A percentile compares a stretch with the other conserved stretches of the same genome.
phyloP scores from a whole-genome alignment of 2,113 vertebrate genomes.

The Antidorcas marsupialis region DNA sequence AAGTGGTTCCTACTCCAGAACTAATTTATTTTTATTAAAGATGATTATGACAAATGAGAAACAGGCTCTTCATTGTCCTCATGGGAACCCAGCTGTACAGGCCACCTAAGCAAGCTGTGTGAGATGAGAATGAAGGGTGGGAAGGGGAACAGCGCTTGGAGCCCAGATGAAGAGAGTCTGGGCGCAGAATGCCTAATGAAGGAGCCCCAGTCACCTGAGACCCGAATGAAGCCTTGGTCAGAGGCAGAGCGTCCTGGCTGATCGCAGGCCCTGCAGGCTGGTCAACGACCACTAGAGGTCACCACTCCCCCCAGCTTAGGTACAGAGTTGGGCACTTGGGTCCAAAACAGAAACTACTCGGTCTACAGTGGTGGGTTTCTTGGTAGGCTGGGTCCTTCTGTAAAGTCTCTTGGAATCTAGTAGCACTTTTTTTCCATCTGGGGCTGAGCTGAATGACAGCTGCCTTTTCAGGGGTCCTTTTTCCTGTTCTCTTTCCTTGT shows the following conservation, averaged over 20 bases:
- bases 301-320: background rate
- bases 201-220: background rate
- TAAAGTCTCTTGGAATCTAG: background rate
- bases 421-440: background rate
- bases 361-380: background rate
- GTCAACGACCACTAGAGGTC: constrained; percentile 51
- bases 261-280: background rate
- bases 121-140: background rate
- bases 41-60: constrained; percentile 54
- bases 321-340: background rate
- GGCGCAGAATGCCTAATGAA: background rate
- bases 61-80: background rate
- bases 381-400: background rate
- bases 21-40: constrained; percentile 77
- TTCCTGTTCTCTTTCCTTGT: background rate
- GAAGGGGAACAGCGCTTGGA: background rate
- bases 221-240: background rate
- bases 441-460: background rate
- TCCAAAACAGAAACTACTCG: background rate
- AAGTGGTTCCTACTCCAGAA: constrained; percentile 40
- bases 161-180: background rate
- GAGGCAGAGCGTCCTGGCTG: background rate
- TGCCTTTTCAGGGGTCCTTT: background rate
- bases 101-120: background rate
- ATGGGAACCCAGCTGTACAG: background rate